These are phyloP conservation scores for Galeruca laticollis DNA, from an alignment of 2,888 invertebrate species.

Conservation along the genomic window DNA sequence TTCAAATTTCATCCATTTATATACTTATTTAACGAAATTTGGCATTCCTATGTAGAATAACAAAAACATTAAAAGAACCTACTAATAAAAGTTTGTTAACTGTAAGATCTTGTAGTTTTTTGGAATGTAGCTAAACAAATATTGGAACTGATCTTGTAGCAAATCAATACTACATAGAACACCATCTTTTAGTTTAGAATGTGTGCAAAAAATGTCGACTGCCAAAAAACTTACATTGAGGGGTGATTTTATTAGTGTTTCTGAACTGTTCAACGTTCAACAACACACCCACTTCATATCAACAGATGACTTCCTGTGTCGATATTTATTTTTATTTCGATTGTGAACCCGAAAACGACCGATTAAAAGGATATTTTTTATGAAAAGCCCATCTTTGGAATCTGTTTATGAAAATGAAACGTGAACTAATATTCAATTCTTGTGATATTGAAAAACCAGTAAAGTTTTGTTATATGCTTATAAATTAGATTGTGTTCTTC, in stretches of 20 bases:
- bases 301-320: conserved; percentile 58
- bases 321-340: conserved; percentile 39
- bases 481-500: background rate
- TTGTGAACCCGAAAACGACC: conserved; percentile 31
- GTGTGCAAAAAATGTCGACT: conserved; percentile 64
- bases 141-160: conserved; percentile 59
- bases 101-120: conserved; percentile 65
- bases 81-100: conserved; percentile 61
- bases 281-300: conserved; percentile 66
- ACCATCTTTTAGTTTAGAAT: conserved; percentile 57
- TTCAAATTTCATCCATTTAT: background rate
- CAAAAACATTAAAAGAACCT: conserved; percentile 54
- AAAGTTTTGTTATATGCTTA: conserved; percentile 1
- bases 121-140: conserved; percentile 61
- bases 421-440: conserved; percentile 37
- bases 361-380: conserved; percentile 35
- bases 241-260: conserved; percentile 63
- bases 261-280: conserved; percentile 54
- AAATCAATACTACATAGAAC: conserved; percentile 52
- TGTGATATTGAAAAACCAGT: conserved; percentile 26
- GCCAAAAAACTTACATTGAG: conserved; percentile 57
- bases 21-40: conserved; percentile 36
- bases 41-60: conserved; percentile 58
- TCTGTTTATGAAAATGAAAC: conserved; percentile 15
- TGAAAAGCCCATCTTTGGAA: conserved; percentile 31